Evolutionary conservation across 2,113 vertebrate genomes (phyloP), one percentile per base, ranked within the genome.

Genomic region (Marcusenius ussheri): DNA sequence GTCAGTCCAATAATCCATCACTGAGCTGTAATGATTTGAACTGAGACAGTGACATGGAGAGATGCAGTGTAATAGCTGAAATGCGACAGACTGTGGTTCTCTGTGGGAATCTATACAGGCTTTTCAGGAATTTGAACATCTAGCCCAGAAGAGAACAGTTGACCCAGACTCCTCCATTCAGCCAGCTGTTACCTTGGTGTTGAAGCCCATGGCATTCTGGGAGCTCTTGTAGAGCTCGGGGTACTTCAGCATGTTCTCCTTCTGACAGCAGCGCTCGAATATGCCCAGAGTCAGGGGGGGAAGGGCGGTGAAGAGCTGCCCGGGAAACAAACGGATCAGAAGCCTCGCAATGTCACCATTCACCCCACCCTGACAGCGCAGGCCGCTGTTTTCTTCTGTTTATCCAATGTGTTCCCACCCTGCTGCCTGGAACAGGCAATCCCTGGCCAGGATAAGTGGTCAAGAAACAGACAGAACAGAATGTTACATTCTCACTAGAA

Each of bases 211-310:
- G 17, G 98, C 98, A 88, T 98, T 99, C 95, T 99, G 98, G 88
- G 98, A 99, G 0, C 97, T 98, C 95, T 99, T 99, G 95, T 99
- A 99, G 89, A 99, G 95, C 92, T 99, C 98, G 1, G 98, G 98
- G 89, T 99, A 99, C 91, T 99, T 99, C 92, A 99, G 93, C 98
- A 99, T 99, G 91, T 99, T 99, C 93, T 99, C 98, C 93, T 99
- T 99, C 91, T 97, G 95, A 93, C 98, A 99, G 0, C 98, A 98
- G 91, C 97, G 96, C 93, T 99, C 98, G 93, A 99, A 99, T 96
- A 99, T 99, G 92, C 98, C 98, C 91, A 99, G 95, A 74, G 98
- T 99, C 91, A 99, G 95, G 21, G 98, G 98, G 91, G 98, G 98
- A 94, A 99, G 96, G 45, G 98, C 98, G 70, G 98, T 99, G 93